Evolutionary conservation across 2,888 invertebrate genomes (phyloP), one percentile per base, ranked within the genome.

Genomic region (Aphelenchoides bicaudatus): DNA sequence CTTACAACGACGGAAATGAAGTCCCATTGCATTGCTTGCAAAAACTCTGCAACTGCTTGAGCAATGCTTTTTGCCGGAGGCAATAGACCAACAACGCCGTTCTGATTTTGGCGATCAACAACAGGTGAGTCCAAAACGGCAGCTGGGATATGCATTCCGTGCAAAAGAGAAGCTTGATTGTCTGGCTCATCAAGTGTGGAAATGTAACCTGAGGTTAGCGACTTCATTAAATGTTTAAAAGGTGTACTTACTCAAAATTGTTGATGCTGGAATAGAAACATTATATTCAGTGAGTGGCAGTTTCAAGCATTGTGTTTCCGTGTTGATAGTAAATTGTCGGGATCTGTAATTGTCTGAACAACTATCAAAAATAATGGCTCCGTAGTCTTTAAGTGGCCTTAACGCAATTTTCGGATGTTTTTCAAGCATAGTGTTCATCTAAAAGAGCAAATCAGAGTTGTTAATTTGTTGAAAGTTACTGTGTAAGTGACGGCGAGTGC

Each of bases 401-500:
- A 74, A 61, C 25, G 61, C 62, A 1, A 73, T 58, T 49, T 73
- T 68, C 2, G 72, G 71, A 63, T 71, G 73, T 19, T 71, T 58
- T 59, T 72, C 70, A 23, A 67, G 68, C 63, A 75, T 72, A 10
- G 75, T 75, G 68, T 71, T 72, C 31, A 73, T 65, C 68, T 68
- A 38, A 49, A 62, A 16, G 21, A n/a, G 19, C 10, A 8, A 10
- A 10, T 34, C 34, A 34, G 10, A 10, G 10, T 34, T 34, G 16
- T 16, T 13, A 34, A 34, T 34, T 13, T 13, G 13, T 34, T 16
- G 16, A 34, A 6, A 49, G n/a, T 49, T 38, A 71, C 64, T 8
- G 75, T 72, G 47, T 75, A 71, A 0, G 71, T 66, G 58, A 75
- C 74, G 5, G 75, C 74, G 68, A 75, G 67, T n/a, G 75, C 73